A percentile compares a stretch with the other conserved stretches of the same genome.
Evolutionary conservation across 2,888 invertebrate species (phyloP).

Genomic region (Temnothorax rugatulus): DNA sequence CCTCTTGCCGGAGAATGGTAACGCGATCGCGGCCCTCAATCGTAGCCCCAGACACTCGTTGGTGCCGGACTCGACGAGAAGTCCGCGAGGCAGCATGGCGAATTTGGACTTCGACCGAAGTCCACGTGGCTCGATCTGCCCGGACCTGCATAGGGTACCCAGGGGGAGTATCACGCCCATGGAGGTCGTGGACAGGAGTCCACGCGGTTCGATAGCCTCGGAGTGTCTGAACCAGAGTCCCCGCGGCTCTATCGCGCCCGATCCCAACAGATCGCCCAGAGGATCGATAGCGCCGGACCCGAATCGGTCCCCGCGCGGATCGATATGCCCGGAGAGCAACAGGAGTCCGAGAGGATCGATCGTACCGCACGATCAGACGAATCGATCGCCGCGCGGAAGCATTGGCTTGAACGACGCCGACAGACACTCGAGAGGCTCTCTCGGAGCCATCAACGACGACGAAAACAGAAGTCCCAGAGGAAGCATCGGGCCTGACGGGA

Average conservation of each 20-base stretch:
- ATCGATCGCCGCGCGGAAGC: conserved; percentile 84
- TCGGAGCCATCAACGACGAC: conserved; percentile 70
- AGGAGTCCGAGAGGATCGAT: conserved; percentile 89
- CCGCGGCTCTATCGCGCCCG: conserved; percentile 82
- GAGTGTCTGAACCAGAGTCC: conserved; percentile 86
- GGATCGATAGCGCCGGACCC: conserved; percentile 81
- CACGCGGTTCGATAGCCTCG: conserved; percentile 88
- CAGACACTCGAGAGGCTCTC: conserved; percentile 83
- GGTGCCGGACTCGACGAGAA: conserved; percentile 88
- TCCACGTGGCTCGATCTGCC: conserved; percentile 89
- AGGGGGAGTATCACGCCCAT: conserved; percentile 77
- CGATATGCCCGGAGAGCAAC: conserved; percentile 87
- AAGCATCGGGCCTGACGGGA: conserved; percentile 87
- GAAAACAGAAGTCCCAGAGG: conserved; percentile 87
- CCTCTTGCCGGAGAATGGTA: conserved; percentile 81
- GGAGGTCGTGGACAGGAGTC: conserved; percentile 86
- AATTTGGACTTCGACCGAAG: conserved; percentile 88
- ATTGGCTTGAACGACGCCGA: conserved; percentile 86
- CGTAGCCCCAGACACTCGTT: conserved; percentile 89
- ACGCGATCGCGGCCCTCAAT: conserved; percentile 81
- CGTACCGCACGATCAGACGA: conserved; percentile 76
- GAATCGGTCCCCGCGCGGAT: conserved; percentile 86
- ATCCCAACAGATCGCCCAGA: conserved; percentile 85
- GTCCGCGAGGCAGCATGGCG: conserved; percentile 87
- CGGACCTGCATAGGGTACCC: conserved; percentile 88